A percentile compares a stretch with the other conserved stretches of the same genome.
Evolutionary conservation across 2,888 invertebrate species (phyloP).

Genomic region (Anagyrus pseudococci): DNA sequence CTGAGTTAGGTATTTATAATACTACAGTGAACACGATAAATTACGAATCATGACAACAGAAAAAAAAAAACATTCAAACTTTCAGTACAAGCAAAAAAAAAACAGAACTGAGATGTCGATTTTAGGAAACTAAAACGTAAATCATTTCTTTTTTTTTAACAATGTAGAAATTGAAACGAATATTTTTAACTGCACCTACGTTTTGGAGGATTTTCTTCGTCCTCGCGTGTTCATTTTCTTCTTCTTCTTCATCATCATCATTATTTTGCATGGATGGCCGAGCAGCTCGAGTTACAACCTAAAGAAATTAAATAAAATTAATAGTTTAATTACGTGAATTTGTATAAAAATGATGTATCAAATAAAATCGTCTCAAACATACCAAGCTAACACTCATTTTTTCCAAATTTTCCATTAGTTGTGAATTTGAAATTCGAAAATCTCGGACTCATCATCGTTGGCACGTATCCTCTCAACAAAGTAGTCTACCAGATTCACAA

Average conservation of each 20-base stretch:
- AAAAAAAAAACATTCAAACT: too few species aligned
- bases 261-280: neutral
- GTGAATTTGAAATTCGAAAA: constrained; percentile 67
- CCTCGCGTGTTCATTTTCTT: constrained; percentile 9
- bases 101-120: too few species aligned
- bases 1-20: too few species aligned
- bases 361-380: constrained; percentile 36
- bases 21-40: too few species aligned
- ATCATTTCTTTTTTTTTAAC: too few species aligned
- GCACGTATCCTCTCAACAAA: constrained; percentile 66
- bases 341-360: too few species aligned
- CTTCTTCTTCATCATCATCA: constrained; percentile 14
- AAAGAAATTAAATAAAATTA: neutral
- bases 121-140: too few species aligned
- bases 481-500: constrained; percentile 66
- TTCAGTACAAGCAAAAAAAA: too few species aligned
- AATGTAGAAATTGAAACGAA: too few species aligned
- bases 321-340: too few species aligned
- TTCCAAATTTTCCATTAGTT: constrained; percentile 66
- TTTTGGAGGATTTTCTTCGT: constrained; percentile 22
- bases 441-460: constrained; percentile 67
- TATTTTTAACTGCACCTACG: constrained; percentile 10
- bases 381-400: constrained; percentile 55
- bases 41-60: too few species aligned
- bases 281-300: constrained; percentile 25